These are phyloP conservation scores for Enteromius viviparus DNA, from an alignment of 2,797 vertebrate genomes.

Conservation along the genomic window DNA sequence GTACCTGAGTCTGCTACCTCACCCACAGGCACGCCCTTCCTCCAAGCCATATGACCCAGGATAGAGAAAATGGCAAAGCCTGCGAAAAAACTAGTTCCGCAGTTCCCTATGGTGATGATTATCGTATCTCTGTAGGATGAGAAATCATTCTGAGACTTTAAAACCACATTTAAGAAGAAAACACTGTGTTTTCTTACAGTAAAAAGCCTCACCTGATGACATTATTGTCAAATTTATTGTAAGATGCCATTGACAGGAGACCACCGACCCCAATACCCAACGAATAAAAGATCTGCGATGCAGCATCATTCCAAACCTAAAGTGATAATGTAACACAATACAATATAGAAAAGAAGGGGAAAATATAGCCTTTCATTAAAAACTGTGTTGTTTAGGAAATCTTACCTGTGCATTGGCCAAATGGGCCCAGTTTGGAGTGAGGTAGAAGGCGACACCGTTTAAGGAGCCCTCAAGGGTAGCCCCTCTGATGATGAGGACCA, in stretches of 20 bases:
- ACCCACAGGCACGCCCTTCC: constrained; percentile 78
- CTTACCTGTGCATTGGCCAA: constrained; percentile 81
- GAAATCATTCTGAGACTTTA: background rate
- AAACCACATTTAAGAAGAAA: background rate
- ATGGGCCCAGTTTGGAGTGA: constrained; percentile 80
- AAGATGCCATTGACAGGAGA: constrained; percentile 85
- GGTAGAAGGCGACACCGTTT: constrained; percentile 82
- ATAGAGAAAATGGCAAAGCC: constrained; percentile 87
- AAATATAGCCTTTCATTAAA: background rate
- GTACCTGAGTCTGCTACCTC: constrained; percentile 82
- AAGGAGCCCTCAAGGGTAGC: constrained; percentile 84
- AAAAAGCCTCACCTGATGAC: constrained; percentile 77
- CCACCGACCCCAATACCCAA: constrained; percentile 85
- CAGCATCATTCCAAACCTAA: constrained; percentile 87
- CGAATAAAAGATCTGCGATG: constrained; percentile 87
- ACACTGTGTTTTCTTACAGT: background rate
- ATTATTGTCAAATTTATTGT: constrained; percentile 87
- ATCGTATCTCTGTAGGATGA: constrained; percentile 79
- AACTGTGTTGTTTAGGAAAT: background rate
- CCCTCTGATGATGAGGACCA: constrained; percentile 83
- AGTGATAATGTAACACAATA: background rate
- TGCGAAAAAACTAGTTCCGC: constrained; percentile 82
- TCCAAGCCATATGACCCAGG: constrained; percentile 86
- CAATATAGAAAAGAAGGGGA: background rate
- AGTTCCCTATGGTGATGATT: constrained; percentile 84